phyloP scores from a whole-genome alignment of 2,113 vertebrate genomes.

The Pelmatolapia mariae region DNA sequence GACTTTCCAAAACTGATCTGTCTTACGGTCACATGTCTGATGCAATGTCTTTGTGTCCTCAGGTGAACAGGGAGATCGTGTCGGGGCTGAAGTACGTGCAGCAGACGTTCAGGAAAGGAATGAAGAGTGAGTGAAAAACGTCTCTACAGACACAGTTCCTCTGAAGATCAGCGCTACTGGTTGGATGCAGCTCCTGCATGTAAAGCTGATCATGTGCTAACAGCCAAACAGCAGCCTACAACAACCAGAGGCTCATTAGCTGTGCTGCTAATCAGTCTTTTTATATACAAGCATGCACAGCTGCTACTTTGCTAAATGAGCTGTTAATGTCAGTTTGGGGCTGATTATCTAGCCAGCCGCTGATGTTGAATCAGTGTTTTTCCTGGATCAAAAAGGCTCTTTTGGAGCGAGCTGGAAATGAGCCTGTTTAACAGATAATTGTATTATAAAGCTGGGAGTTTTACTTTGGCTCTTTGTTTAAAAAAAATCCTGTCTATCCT shows the following conservation, averaged over 20 bases:
- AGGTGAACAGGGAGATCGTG: slow-evolving; percentile 94
- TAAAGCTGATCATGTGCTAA: background rate
- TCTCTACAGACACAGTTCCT: background rate
- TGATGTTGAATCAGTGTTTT: background rate
- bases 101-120: slow-evolving; percentile 84
- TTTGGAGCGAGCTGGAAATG: background rate
- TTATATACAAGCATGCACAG: background rate
- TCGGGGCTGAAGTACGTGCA: slow-evolving; percentile 93
- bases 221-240: background rate
- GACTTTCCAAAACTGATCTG: background rate
- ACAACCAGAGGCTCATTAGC: background rate
- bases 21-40: background rate
- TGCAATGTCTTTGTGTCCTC: background rate
- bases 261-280: background rate
- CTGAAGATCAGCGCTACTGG: background rate
- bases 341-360: rapidly evolving
- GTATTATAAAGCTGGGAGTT: background rate
- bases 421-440: background rate
- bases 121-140: slow-evolving; percentile 81
- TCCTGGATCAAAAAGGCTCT: background rate
- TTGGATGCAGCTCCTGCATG: background rate
- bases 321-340: background rate
- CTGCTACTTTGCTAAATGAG: background rate
- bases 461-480: background rate
- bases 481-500: background rate